These are phyloP conservation scores for Drosophila arawakana DNA, from an alignment of 1,140 invertebrate genomes.

Conservation along the genomic window DNA sequence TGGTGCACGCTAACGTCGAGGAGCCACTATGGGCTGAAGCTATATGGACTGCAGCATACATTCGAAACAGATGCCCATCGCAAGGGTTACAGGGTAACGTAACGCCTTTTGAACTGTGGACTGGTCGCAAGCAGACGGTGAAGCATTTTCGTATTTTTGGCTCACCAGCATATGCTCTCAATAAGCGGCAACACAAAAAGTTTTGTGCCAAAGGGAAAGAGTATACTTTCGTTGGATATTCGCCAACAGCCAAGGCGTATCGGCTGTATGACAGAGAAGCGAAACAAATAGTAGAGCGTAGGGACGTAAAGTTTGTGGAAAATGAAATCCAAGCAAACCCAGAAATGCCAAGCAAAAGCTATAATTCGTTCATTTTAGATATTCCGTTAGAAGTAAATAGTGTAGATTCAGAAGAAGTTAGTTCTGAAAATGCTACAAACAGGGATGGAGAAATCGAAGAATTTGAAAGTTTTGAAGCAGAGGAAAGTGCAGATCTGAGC, in stretches of 20 bases:
- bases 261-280: background rate
- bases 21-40: conserved; percentile 22
- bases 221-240: conserved; percentile 8
- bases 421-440: background rate
- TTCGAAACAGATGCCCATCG: conserved; percentile 10
- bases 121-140: too few relatives aligned
- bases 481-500: background rate
- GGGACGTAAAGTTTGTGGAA: conserved; percentile 17
- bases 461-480: background rate
- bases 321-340: background rate
- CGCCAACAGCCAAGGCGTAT: conserved; percentile 6
- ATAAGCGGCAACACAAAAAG: too few relatives aligned
- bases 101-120: too few relatives aligned
- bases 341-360: background rate
- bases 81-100: background rate
- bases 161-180: too few relatives aligned
- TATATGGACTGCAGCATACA: conserved; percentile 16
- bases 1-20: background rate
- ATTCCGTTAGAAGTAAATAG: too few relatives aligned
- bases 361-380: too few relatives aligned
- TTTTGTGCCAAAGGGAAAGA: conserved; percentile 9
- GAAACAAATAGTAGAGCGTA: background rate
- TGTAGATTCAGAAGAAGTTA: background rate
- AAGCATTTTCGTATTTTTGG: too few relatives aligned
- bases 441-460: background rate